A percentile compares a stretch with the other conserved stretches of the same genome.
Conservation (phyloP, 2,113 vertebrate genomes). For the Cyphomyrus plagiostoma region DNA sequence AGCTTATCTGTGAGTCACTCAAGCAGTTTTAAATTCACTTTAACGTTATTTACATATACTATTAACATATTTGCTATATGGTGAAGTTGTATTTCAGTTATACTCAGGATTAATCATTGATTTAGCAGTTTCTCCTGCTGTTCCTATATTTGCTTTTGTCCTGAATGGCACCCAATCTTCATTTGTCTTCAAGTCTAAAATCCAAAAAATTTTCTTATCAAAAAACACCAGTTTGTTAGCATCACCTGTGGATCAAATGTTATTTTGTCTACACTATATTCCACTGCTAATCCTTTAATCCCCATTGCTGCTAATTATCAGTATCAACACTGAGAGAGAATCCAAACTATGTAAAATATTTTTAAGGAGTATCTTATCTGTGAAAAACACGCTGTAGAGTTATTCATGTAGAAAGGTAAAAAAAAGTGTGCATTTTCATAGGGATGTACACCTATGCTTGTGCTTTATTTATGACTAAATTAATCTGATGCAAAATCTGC, state of each 20-base stretch:
- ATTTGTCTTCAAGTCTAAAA: neutral
- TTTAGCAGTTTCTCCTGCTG: neutral
- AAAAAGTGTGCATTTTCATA: neutral
- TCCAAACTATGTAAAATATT: neutral
- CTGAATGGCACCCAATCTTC: neutral
- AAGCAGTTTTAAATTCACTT: neutral
- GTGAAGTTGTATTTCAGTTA: neutral
- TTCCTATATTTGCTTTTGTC: neutral
- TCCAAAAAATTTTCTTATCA: neutral
- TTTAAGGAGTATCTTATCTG: conserved; percentile 7
- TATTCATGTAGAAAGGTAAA: neutral
- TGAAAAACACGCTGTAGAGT: neutral
- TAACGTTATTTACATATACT: no score
- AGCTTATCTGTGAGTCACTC: neutral
- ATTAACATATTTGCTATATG: neutral
- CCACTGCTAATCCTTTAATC: conserved; percentile 11
- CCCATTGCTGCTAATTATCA: conserved; percentile 3
- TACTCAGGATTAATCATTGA: neutral
- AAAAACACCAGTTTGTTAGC: neutral
- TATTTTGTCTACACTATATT: neutral
- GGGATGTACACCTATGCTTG: neutral
- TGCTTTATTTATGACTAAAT: neutral
- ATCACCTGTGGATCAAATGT: conserved; percentile 3
- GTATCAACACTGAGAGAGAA: neutral
- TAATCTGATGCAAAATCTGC: neutral